phyloP scores from a whole-genome alignment of 2,797 vertebrate species.

The Premnoplex brunnescens region DNA sequence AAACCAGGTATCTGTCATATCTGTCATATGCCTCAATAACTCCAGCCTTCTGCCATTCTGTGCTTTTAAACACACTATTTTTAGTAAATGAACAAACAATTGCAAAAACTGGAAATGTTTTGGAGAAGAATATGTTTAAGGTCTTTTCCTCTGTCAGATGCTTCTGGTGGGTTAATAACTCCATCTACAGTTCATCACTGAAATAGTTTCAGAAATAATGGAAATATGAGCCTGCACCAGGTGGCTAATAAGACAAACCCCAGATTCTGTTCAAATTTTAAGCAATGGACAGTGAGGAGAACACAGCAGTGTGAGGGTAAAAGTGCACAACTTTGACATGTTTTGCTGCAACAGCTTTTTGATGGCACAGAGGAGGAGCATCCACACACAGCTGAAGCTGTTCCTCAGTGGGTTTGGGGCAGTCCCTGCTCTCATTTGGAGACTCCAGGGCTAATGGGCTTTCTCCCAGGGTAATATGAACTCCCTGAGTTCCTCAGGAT shows the following conservation, averaged over 20 bases:
- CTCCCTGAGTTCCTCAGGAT: neutral
- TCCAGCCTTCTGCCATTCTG: neutral
- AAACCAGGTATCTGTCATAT: neutral
- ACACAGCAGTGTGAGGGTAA: neutral
- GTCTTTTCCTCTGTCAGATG: neutral
- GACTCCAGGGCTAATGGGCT: neutral
- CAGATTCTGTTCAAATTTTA: neutral
- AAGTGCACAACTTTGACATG: neutral
- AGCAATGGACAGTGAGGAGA: neutral
- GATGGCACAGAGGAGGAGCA: accelerated
- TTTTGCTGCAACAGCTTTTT: neutral
- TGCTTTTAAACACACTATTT: neutral
- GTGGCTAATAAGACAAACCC: neutral
- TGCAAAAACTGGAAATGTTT: neutral
- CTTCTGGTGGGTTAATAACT: conserved; percentile 55
- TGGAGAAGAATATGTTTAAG: neutral
- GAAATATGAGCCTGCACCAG: neutral
- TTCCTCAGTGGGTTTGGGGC: neutral
- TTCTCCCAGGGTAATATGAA: accelerated
- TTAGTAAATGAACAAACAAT: conserved; percentile 25
- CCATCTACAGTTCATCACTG: conserved; percentile 70
- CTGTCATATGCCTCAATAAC: neutral
- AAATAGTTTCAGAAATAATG: conserved; percentile 39
- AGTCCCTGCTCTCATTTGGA: neutral
- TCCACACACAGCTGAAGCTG: neutral